A percentile compares a stretch with the other conserved stretches of the same genome.
Evolutionary conservation across 2,113 vertebrate genomes (phyloP).

Genomic region (Tamias sibiricus): DNA sequence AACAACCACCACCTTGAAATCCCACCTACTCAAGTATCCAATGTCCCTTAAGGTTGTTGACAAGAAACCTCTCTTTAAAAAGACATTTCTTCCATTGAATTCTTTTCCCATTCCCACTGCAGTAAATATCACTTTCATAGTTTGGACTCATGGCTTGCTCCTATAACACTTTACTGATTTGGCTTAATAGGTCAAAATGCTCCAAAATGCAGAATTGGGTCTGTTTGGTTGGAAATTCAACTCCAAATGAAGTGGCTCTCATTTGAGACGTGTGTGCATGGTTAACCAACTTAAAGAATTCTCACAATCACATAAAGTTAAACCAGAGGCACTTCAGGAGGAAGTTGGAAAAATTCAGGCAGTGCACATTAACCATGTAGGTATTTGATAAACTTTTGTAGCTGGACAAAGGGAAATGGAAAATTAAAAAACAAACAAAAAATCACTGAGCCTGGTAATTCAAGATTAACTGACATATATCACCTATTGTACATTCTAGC

Average conservation of each 20-base stretch:
- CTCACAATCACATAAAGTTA: not conserved
- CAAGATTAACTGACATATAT: not conserved
- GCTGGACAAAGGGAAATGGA: conserved; percentile 7
- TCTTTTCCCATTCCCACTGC: not conserved
- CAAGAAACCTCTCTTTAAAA: conserved; percentile 26
- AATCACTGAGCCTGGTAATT: conserved; percentile 23
- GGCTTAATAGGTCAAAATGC: not conserved
- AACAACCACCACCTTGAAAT: conserved; percentile 39
- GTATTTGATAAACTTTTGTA: not conserved
- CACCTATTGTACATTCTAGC: conserved; percentile 61
- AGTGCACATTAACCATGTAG: not conserved
- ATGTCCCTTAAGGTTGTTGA: not conserved
- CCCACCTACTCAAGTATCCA: conserved; percentile 15
- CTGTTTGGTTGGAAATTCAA: conserved; percentile 31
- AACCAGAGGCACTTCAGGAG: conserved; percentile 15
- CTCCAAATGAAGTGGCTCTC: not conserved
- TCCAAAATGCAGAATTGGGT: conserved; percentile 4
- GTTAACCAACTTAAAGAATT: conserved; percentile 3
- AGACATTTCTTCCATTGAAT: conserved; percentile 23
- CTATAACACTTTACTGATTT: conserved; percentile 8
- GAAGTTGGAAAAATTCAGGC: not conserved
- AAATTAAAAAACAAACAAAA: conserved; percentile 46
- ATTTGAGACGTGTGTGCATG: not conserved
- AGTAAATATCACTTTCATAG: conserved; percentile 37
- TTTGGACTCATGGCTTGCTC: not conserved